A percentile compares a stretch with the other conserved stretches of the same genome.
These are phyloP conservation scores for Silurus glanis DNA, from an alignment of 2,113 vertebrate genomes.

Conservation along the genomic window DNA sequence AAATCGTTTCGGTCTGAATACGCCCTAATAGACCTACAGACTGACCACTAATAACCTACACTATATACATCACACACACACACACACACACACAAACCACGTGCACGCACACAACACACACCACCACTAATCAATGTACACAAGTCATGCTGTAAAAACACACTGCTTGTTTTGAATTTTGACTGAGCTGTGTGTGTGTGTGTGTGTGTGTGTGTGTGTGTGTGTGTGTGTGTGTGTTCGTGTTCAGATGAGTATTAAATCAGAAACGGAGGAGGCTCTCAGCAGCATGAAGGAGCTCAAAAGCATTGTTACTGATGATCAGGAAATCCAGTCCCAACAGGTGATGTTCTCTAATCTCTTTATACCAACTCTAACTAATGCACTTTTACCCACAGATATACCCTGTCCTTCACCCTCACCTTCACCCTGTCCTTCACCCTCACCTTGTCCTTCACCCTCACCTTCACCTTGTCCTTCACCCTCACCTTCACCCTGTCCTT, in stretches of 20 bases:
- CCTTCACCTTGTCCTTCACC: too few relatives aligned
- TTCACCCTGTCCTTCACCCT: not conserved
- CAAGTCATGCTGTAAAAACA: too few relatives aligned
- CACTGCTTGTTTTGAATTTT: not conserved
- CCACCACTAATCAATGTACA: too few relatives aligned
- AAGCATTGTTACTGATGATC: slow-evolving; percentile 61
- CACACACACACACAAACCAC: too few relatives aligned
- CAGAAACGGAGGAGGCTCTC: slow-evolving; percentile 61
- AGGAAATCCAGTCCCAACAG: slow-evolving; percentile 61
- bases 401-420: not conserved
- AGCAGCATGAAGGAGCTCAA: slow-evolving; percentile 59
- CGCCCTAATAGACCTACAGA: too few relatives aligned
- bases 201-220: not conserved
- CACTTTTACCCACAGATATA: not conserved
- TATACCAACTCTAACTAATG: not conserved
- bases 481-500: too few relatives aligned
- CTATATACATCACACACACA: too few relatives aligned
- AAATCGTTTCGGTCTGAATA: too few relatives aligned
- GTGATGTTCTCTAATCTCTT: slow-evolving; percentile 48
- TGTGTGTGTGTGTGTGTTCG: not conserved
- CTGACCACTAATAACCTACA: too few relatives aligned
- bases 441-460: too few relatives aligned
- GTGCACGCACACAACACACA: too few relatives aligned
- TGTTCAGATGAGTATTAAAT: slow-evolving; percentile 58
- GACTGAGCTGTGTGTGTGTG: not conserved